Conservation (phyloP, 2,797 vertebrate genomes). For the Sylvilagus floridanus region DNA sequence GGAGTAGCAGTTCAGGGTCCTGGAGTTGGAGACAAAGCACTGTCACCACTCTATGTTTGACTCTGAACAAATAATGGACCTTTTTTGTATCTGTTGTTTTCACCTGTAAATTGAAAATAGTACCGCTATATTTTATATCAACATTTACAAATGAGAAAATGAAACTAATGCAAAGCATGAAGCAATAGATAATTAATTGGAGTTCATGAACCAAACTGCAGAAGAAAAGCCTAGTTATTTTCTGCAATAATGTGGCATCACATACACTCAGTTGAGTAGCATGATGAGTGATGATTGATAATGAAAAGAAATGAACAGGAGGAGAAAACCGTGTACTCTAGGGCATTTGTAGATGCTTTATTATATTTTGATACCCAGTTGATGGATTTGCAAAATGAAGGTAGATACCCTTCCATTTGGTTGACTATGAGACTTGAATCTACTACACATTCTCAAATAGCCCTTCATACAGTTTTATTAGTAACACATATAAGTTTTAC, state of each 20-base stretch:
- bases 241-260: not conserved
- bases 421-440: not conserved
- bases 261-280: not conserved
- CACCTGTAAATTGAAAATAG: not conserved
- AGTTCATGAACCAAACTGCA: not conserved
- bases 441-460: not conserved
- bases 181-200: not conserved
- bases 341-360: not conserved
- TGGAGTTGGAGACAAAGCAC: not conserved
- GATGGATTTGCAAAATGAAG: not conserved
- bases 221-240: not conserved
- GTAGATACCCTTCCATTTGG: not conserved
- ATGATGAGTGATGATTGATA: not conserved
- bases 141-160: conserved; percentile 31
- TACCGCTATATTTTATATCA: not conserved
- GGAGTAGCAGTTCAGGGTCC: not conserved
- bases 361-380: not conserved
- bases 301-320: not conserved
- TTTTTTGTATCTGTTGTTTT: conserved; percentile 14
- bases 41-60: not conserved
- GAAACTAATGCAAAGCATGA: not conserved
- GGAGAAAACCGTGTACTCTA: not conserved
- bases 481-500: not conserved
- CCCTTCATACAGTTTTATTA: conserved; percentile 13
- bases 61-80: not conserved